phyloP scores from a whole-genome alignment of 2,888 invertebrate species.

The Argyresthia goedartella region DNA sequence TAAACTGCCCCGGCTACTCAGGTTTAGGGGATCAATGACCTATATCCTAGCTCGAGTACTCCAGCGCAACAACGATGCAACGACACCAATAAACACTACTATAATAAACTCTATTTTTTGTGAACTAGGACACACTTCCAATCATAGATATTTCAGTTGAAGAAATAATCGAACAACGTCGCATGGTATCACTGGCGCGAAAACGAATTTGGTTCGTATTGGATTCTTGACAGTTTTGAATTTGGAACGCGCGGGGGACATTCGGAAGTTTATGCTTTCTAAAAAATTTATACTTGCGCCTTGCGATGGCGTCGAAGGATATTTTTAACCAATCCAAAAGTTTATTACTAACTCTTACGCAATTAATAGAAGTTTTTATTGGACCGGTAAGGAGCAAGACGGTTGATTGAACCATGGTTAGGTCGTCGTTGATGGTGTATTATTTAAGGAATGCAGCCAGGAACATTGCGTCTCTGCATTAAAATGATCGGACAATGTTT shows the following conservation, averaged over 20 bases:
- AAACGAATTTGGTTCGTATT: constrained; percentile 51
- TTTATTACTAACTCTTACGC: constrained; percentile 66
- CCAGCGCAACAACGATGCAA: constrained; percentile 42
- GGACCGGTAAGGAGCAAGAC: constrained; percentile 59
- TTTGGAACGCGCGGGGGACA: constrained; percentile 20
- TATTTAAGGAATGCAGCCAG: constrained; percentile 1
- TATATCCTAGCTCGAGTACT: constrained; percentile 57
- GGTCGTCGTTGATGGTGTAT: constrained; percentile 26
- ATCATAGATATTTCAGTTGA: constrained; percentile 40
- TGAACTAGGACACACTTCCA: constrained; percentile 58
- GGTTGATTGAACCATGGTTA: constrained; percentile 18
- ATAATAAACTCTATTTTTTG: constrained; percentile 61
- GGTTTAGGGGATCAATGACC: constrained; percentile 71
- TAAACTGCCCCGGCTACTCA: constrained; percentile 63
- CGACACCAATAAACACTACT: constrained; percentile 29
- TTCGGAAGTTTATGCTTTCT: constrained; percentile 63
- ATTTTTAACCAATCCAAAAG: constrained; percentile 65
- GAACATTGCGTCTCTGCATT: not conserved
- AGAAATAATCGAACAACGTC: constrained; percentile 34
- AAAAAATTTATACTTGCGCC: constrained; percentile 59
- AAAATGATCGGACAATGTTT: not conserved
- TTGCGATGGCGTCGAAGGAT: constrained; percentile 45
- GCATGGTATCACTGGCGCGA: constrained; percentile 36
- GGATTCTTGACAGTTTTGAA: constrained; percentile 24
- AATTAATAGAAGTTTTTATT: constrained; percentile 69